A percentile compares a stretch with the other conserved stretches of the same genome.
Evolutionary conservation across 2,888 invertebrate genomes (phyloP).

Genomic region (Agapostemon virescens): DNA sequence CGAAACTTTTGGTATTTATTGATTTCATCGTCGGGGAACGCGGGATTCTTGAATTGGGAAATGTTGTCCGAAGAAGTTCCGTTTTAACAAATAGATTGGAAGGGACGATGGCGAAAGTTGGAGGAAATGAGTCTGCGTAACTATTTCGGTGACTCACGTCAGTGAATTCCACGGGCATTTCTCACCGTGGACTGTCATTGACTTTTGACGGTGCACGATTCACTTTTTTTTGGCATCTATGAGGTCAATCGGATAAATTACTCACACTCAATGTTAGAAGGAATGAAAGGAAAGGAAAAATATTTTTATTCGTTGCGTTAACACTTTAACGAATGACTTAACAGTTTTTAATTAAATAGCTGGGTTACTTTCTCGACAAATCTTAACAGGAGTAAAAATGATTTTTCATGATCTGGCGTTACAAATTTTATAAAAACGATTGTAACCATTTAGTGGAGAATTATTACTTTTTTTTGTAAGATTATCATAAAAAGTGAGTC

Average conservation of each 20-base stretch:
- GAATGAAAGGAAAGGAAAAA: not conserved
- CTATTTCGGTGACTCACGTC: slow-evolving; percentile 26
- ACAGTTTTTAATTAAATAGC: too few relatives aligned
- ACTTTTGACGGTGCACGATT: not conserved
- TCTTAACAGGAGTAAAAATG: too few relatives aligned
- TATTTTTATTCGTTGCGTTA: too few relatives aligned
- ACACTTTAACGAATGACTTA: too few relatives aligned
- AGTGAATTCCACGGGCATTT: not conserved
- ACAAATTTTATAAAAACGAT: too few relatives aligned
- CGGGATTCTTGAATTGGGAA: too few relatives aligned
- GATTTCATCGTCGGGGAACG: not conserved
- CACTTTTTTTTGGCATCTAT: not conserved
- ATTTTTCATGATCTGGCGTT: too few relatives aligned
- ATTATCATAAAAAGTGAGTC: not conserved
- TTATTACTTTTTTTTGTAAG: too few relatives aligned
- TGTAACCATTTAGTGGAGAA: too few relatives aligned
- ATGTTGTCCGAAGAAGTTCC: not conserved
- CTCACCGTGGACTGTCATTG: not conserved
- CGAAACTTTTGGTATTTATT: not conserved
- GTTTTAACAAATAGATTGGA: not conserved
- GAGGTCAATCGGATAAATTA: not conserved
- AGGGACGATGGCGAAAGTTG: slow-evolving; percentile 5
- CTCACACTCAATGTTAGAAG: not conserved
- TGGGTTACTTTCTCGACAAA: too few relatives aligned
- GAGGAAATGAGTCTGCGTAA: slow-evolving; percentile 19